Evolutionary conservation across 30 jellyfish, hydroid and myxozoan genomes (phyloP).

Genomic region (Clytia hemisphaerica): DNA sequence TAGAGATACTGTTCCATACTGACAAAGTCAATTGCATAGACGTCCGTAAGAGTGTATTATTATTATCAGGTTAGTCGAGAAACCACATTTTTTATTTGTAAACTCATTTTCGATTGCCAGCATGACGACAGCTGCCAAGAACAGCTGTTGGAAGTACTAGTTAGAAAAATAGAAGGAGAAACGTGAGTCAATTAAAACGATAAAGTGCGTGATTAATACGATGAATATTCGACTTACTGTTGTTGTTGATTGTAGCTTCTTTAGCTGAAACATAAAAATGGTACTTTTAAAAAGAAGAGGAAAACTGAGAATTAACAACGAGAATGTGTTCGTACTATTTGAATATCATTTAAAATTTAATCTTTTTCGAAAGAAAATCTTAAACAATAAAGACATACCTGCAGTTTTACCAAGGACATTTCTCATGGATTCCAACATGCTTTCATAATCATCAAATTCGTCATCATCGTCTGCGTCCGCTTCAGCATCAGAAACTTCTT

Average conservation of each 20-base stretch:
- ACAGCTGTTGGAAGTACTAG: too few relatives aligned
- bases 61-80: too few relatives aligned
- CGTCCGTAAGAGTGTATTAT: too few relatives aligned
- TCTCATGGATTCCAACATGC: conserved; percentile 88
- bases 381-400: neutral
- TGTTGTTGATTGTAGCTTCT: neutral
- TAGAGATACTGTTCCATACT: too few relatives aligned
- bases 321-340: neutral
- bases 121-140: too few relatives aligned
- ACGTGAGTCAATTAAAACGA: too few relatives aligned
- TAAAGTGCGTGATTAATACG: too few relatives aligned
- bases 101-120: too few relatives aligned
- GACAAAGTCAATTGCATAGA: too few relatives aligned
- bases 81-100: too few relatives aligned
- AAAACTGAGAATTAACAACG: neutral
- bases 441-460: conserved; percentile 74
- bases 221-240: too few relatives aligned
- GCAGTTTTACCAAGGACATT: conserved; percentile 74
- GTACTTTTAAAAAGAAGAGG: conserved; percentile 11
- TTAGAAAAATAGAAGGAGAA: too few relatives aligned
- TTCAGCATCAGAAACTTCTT: conserved; percentile 15
- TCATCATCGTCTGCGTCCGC: conserved; percentile 45
- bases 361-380: neutral
- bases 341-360: neutral
- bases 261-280: conserved; percentile 40